These are phyloP conservation scores for Tinamus major DNA, from an alignment of 2,797 vertebrate species.

Conservation along the genomic window DNA sequence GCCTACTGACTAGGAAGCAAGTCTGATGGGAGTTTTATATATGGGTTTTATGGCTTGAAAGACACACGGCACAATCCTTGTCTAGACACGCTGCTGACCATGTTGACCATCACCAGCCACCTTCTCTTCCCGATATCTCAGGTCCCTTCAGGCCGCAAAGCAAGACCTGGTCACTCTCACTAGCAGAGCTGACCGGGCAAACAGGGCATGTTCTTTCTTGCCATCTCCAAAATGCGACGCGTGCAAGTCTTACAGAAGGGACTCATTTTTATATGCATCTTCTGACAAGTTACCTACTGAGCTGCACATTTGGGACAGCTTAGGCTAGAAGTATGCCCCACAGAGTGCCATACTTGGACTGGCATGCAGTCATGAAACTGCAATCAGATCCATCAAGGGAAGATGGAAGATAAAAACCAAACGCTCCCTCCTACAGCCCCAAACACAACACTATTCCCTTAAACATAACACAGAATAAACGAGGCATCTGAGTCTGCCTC, in stretches of 20 bases:
- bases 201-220: background rate
- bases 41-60: background rate
- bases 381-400: background rate
- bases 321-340: background rate
- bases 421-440: background rate
- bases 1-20: background rate
- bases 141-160: background rate
- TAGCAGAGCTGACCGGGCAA: background rate
- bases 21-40: background rate
- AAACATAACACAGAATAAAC: background rate
- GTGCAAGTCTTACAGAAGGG: background rate
- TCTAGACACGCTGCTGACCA: background rate
- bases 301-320: background rate
- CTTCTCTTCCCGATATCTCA: background rate
- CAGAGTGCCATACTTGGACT: background rate
- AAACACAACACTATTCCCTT: background rate
- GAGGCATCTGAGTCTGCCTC: background rate
- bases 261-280: background rate
- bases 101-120: background rate
- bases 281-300: background rate
- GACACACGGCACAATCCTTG: accelerated
- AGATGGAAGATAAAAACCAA: background rate
- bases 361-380: background rate
- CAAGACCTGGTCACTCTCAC: background rate
- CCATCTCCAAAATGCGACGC: background rate